A percentile compares a stretch with the other conserved stretches of the same genome.
Evolutionary conservation across 2,113 vertebrate species (phyloP).

Genomic region (Oryctolagus cuniculus): DNA sequence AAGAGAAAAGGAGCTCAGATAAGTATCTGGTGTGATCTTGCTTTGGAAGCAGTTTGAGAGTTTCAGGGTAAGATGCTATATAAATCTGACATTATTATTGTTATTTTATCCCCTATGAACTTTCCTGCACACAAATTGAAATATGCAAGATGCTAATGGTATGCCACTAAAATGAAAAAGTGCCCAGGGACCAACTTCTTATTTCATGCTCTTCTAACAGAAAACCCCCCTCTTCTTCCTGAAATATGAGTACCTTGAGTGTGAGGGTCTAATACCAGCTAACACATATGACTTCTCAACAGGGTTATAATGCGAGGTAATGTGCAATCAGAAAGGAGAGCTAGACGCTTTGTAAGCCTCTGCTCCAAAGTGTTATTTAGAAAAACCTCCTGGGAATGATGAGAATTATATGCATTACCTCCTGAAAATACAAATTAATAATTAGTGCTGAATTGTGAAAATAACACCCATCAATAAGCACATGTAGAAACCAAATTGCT

Average conservation of each 20-base stretch:
- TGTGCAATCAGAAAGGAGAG: conserved; percentile 2
- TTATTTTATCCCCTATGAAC: conserved; percentile 61
- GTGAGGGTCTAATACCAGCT: conserved; percentile 17
- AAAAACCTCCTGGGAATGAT: conserved; percentile 54
- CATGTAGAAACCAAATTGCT: conserved; percentile 17
- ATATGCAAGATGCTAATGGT: conserved; percentile 66
- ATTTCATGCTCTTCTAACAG: not conserved
- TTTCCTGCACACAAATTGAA: conserved; percentile 65
- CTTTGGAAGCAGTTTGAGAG: conserved; percentile 52
- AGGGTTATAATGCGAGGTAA: not conserved
- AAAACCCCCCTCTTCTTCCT: conserved; percentile 29
- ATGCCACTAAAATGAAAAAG: conserved; percentile 64
- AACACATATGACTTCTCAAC: not conserved
- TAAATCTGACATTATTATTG: conserved; percentile 64
- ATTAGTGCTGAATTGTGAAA: conserved; percentile 76
- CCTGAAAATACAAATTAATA: conserved; percentile 78
- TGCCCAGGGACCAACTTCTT: conserved; percentile 58
- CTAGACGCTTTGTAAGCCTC: conserved; percentile 18
- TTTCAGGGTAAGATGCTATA: not conserved
- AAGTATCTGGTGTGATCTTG: conserved; percentile 7
- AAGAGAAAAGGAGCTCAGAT: not conserved
- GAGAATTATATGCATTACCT: conserved; percentile 60
- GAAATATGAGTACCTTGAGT: conserved; percentile 48
- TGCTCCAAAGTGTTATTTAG: conserved; percentile 51
- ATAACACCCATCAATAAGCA: conserved; percentile 60